phyloP scores from a whole-genome alignment of 2,797 vertebrate species.

The Artibeus jamaicensis region DNA sequence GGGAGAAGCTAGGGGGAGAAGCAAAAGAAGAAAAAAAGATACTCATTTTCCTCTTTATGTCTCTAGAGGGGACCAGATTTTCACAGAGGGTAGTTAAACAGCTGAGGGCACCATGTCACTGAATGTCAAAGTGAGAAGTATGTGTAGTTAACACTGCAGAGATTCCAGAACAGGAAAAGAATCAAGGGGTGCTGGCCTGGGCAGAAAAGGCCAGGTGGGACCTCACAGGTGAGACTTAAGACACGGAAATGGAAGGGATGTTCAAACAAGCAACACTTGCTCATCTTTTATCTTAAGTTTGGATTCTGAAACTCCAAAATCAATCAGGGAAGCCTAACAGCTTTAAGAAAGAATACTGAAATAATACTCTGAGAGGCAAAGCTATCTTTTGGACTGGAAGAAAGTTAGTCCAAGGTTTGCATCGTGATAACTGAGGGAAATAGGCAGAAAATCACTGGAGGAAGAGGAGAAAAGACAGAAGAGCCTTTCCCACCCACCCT shows the following conservation, averaged over 20 bases:
- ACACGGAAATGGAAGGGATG: background rate
- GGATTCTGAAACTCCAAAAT: slow-evolving; percentile 8
- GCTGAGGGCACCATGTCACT: slow-evolving; percentile 27
- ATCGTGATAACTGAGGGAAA: background rate
- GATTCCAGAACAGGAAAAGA: background rate
- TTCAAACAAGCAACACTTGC: background rate
- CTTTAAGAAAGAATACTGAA: background rate
- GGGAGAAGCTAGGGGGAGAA: background rate
- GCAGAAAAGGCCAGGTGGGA: background rate
- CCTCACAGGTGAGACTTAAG: background rate
- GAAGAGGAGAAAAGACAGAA: background rate
- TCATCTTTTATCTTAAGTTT: background rate
- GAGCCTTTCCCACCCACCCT: background rate
- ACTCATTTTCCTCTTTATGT: background rate
- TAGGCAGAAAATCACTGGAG: background rate
- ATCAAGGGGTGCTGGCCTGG: background rate
- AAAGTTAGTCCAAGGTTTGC: background rate
- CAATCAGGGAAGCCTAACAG: background rate
- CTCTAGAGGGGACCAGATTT: background rate
- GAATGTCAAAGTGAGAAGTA: slow-evolving; percentile 20
- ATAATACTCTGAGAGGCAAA: background rate
- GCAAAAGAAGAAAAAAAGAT: slow-evolving; percentile 15
- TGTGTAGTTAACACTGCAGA: background rate
- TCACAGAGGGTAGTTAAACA: background rate
- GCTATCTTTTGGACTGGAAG: background rate